phyloP scores from a whole-genome alignment of 2,888 invertebrate species.

The Xestia xanthographa region DNA sequence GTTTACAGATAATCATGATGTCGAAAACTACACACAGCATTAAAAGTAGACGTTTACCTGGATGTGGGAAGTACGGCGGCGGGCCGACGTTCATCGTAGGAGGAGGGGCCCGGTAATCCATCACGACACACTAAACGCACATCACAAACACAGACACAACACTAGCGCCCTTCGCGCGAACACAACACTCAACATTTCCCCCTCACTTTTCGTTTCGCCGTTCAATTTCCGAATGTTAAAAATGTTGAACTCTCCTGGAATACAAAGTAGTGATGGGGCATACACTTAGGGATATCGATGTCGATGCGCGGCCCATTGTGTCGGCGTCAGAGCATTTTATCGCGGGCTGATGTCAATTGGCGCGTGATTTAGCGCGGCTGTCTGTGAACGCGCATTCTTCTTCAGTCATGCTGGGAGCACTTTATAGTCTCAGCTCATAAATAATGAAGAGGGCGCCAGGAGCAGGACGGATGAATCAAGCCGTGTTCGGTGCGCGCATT shows the following conservation, averaged over 20 bases:
- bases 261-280: constrained; percentile 59
- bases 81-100: constrained; percentile 84
- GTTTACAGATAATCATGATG: neutral
- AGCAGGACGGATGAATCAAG: constrained; percentile 64
- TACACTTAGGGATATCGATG: constrained; percentile 58
- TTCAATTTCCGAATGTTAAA: constrained; percentile 67
- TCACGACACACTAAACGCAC: constrained; percentile 76
- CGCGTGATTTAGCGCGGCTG: constrained; percentile 78
- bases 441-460: constrained; percentile 72
- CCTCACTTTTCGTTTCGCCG: constrained; percentile 59
- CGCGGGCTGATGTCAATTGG: constrained; percentile 63
- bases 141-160: constrained; percentile 73
- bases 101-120: constrained; percentile 88
- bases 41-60: constrained; percentile 78
- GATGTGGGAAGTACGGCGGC: constrained; percentile 84
- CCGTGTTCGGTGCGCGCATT: constrained; percentile 62
- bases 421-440: constrained; percentile 72
- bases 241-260: constrained; percentile 57
- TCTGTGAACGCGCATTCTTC: constrained; percentile 74
- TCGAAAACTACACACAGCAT: constrained; percentile 4
- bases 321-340: constrained; percentile 71
- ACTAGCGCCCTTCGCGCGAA: constrained; percentile 61
- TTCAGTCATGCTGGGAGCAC: constrained; percentile 71
- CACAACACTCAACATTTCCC: constrained; percentile 58
- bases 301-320: constrained; percentile 67